Conservation (phyloP, 2,888 invertebrate species). For the Rhorus exstirpatorius region DNA sequence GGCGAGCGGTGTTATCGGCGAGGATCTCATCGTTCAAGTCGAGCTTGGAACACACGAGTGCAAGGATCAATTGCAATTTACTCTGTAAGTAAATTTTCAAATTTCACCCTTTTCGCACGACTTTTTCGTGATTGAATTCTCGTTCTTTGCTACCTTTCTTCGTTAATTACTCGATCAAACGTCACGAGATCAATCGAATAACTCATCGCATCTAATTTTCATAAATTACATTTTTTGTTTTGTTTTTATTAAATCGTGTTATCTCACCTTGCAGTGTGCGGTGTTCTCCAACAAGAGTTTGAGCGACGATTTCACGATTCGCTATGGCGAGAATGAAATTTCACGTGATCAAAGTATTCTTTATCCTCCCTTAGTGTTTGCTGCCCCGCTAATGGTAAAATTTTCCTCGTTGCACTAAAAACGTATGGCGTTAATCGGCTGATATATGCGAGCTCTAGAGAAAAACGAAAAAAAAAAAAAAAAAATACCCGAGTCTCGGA, state of each 20-base stretch:
- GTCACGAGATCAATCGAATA: neutral
- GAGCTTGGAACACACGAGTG: slow-evolving; percentile 77
- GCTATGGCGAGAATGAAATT: slow-evolving; percentile 40
- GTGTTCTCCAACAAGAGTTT: slow-evolving; percentile 26
- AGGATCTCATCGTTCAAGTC: slow-evolving; percentile 80
- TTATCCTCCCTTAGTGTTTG: slow-evolving; percentile 18
- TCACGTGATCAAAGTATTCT: slow-evolving; percentile 26
- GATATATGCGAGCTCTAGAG: slow-evolving; percentile 20
- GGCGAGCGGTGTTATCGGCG: slow-evolving; percentile 76
- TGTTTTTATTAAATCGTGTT: neutral
- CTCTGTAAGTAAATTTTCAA: slow-evolving; percentile 79
- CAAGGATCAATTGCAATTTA: slow-evolving; percentile 78
- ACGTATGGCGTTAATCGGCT: slow-evolving; percentile 34
- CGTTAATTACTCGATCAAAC: neutral
- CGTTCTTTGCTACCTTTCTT: neutral
- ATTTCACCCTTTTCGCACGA: neutral
- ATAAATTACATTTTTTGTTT: neutral
- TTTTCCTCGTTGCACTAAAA: slow-evolving; percentile 23
- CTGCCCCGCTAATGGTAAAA: slow-evolving; percentile 49
- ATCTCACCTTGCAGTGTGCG: neutral
- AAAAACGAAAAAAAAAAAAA: slow-evolving; percentile 38
- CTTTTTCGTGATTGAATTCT: neutral
- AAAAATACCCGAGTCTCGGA: no score
- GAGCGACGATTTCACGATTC: slow-evolving; percentile 52
- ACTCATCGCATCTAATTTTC: no score